Percentiles rank a stretch among this genome's conserved stretches.
phyloP scores from a whole-genome alignment of 2,888 invertebrate genomes.

The Calliopum simillimum region DNA sequence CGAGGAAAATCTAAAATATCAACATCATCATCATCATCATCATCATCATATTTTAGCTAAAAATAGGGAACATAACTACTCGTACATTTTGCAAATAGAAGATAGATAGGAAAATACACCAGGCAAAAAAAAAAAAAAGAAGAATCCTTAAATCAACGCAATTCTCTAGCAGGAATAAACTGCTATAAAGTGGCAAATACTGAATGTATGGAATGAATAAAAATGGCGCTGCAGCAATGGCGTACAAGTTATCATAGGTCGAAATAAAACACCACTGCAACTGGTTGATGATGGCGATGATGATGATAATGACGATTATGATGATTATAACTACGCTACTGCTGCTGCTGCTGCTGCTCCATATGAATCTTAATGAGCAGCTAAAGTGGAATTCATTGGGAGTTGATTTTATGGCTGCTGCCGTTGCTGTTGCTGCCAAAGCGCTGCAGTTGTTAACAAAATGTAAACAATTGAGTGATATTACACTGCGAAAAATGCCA shows the following conservation, averaged over 20 bases:
- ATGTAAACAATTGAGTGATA: conserved; percentile 9
- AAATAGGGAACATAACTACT: too few relatives aligned
- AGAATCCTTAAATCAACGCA: background rate
- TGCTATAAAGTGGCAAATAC: background rate
- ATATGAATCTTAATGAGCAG: conserved; percentile 11
- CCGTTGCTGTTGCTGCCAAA: conserved; percentile 1
- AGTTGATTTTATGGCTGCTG: background rate
- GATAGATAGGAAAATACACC: too few relatives aligned
- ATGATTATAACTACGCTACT: too few relatives aligned
- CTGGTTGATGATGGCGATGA: too few relatives aligned
- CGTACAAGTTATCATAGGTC: conserved; percentile 3
- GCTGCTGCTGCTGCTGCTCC: too few relatives aligned
- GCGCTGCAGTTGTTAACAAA: conserved; percentile 11
- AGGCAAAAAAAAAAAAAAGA: too few relatives aligned
- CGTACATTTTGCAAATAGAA: too few relatives aligned
- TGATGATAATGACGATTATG: too few relatives aligned
- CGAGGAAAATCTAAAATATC: too few relatives aligned
- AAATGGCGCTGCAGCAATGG: conserved; percentile 9
- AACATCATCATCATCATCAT: too few relatives aligned
- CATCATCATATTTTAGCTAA: too few relatives aligned
- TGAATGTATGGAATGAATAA: background rate
- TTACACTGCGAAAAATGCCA: conserved; percentile 1
- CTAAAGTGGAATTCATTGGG: background rate
- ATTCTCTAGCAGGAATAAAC: background rate
- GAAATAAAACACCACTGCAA: background rate